phyloP scores from a whole-genome alignment of 2,797 vertebrate genomes.

The Gadopsis bispinosus region DNA sequence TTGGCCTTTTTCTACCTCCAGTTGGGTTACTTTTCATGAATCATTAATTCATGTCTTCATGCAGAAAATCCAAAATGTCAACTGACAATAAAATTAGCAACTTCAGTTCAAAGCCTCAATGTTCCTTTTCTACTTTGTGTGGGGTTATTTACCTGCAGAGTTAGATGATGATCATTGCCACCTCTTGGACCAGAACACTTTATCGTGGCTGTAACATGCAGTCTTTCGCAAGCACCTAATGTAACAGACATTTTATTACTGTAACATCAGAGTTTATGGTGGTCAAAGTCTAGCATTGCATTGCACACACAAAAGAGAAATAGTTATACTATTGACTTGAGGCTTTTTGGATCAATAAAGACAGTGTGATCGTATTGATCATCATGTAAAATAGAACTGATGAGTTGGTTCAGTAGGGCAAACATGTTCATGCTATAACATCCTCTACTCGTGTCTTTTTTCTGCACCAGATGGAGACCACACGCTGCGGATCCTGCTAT shows the following conservation, averaged over 20 bases:
- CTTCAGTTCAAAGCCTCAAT: neutral
- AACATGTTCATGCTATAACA: slow-evolving; percentile 5
- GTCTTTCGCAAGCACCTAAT: neutral
- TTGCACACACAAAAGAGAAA: neutral
- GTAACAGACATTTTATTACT: neutral
- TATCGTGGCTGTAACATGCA: neutral
- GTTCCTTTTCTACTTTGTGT: neutral
- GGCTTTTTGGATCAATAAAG: slow-evolving; percentile 19
- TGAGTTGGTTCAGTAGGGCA: slow-evolving; percentile 10
- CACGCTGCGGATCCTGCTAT: slow-evolving; percentile 89
- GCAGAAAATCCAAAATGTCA: neutral
- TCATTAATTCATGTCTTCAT: too few species aligned
- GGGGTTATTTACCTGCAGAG: neutral
- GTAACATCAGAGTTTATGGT: neutral
- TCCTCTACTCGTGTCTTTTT: slow-evolving; percentile 2
- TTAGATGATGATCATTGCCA: neutral
- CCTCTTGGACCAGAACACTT: neutral
- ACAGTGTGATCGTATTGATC: slow-evolving; percentile 1
- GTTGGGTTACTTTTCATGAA: too few species aligned
- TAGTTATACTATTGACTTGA: neutral
- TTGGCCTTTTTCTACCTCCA: too few species aligned
- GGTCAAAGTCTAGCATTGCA: neutral
- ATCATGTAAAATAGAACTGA: slow-evolving; percentile 18
- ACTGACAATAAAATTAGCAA: neutral
- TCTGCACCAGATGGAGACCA: slow-evolving; percentile 71